Evolutionary conservation across 2,888 invertebrate genomes (phyloP).

Genomic region (Eremobia ochroleuca): DNA sequence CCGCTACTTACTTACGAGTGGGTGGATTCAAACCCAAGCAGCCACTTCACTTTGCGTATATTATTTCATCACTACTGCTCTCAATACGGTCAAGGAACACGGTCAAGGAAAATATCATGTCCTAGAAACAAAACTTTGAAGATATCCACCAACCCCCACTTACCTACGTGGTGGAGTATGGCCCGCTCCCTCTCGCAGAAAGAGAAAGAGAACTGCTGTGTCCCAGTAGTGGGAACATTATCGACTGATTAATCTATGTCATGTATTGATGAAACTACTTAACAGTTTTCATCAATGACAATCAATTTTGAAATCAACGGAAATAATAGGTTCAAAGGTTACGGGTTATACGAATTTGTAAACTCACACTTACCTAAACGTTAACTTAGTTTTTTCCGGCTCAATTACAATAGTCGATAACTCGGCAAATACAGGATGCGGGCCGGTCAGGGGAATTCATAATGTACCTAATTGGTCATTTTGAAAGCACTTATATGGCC

Average conservation of each 20-base stretch:
- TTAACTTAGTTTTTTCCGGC: conserved; percentile 16
- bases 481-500: conserved; percentile 17
- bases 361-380: not conserved
- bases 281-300: not conserved
- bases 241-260: not conserved
- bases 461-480: conserved; percentile 28
- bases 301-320: conserved; percentile 1
- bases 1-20: not conserved
- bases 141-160: not conserved
- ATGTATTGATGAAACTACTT: not conserved
- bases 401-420: conserved; percentile 34
- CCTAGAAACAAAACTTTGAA: not conserved
- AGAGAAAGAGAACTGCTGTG: not conserved
- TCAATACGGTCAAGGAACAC: not conserved
- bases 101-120: not conserved
- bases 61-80: not conserved
- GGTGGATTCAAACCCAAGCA: not conserved
- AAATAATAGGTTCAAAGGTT: not conserved
- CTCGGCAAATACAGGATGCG: conserved; percentile 31
- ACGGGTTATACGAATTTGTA: not conserved
- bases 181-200: not conserved
- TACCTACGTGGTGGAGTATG: not conserved
- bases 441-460: conserved; percentile 8
- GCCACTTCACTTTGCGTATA: not conserved
- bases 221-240: not conserved